Evolutionary conservation across 2,888 invertebrate species (phyloP), one percentile per base, ranked within the genome.

Genomic region (Hofmannophila pseudospretella): DNA sequence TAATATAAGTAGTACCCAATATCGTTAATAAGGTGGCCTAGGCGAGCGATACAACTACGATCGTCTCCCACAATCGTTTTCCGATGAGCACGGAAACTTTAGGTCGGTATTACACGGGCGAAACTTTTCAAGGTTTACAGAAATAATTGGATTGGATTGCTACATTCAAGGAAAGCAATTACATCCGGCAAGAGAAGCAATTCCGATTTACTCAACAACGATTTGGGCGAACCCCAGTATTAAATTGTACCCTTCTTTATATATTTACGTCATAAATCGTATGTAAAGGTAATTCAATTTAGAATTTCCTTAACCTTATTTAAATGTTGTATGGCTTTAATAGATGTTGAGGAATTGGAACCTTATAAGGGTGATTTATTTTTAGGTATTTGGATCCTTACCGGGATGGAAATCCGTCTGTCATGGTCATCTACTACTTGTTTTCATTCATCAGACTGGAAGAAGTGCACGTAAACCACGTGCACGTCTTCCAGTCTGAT

Each of bases 91-190:
- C 28, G 39, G 27, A 32, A 34, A 36, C 38, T 31, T 38, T 34
- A 38, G 36, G 38, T 65, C 57, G 54, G 54, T 58, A 65, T 67
- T 67, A 66, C 63, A 54, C 49, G 61, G 58, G 60, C 58, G 73
- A 75, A 77, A 74, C 78, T 77, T 78, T 78, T 67, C 67, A 74
- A 67, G 78, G 69, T 70, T 79, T 74, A 75, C 67, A 78, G 78
- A 81, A 80, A 79, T 81, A 81, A 82, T 82, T 81, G 79, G 77
- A 75, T 77, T 67, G 73, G 77, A 75, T 77, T 67, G 73, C 69
- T 65, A 67, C 67, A 72, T 76, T 72, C 73, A 75, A 67, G 68
- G 70, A 70, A 78, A 79, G 73, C 81, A 81, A 81, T 81, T 79
- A 81, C 79, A 77, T 65, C 66, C 65, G 67, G 63, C 62, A 69